Evolutionary conservation across 2,113 vertebrate genomes (phyloP).

Genomic region (Phaethornis superciliosus): DNA sequence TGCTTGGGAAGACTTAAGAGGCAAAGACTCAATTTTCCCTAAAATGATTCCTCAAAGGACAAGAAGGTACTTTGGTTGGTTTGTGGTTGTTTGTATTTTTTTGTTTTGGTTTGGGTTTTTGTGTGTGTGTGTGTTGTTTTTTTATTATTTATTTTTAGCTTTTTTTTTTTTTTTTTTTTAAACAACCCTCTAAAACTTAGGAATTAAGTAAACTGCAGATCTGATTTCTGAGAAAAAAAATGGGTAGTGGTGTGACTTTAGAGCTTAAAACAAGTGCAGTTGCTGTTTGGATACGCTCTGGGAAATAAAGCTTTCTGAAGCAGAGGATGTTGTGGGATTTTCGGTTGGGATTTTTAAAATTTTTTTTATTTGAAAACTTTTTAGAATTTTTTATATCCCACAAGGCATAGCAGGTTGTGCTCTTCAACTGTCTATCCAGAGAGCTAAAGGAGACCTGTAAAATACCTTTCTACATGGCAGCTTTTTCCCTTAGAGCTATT

Average conservation of each 20-base stretch:
- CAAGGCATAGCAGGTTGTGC: background rate
- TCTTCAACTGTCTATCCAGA: background rate
- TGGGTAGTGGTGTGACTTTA: background rate
- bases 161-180: too few relatives aligned
- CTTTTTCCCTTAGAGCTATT: background rate
- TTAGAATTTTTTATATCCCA: background rate
- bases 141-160: too few relatives aligned
- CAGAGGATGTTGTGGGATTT: background rate
- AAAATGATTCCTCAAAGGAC: background rate
- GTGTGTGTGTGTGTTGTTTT: background rate
- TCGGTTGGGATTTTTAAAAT: background rate
- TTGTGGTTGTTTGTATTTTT: background rate
- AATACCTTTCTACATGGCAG: background rate
- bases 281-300: background rate
- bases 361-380: background rate
- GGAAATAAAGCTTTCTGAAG: background rate
- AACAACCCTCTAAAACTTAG: background rate
- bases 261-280: background rate
- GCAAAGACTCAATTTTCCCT: background rate
- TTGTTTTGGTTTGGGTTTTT: background rate
- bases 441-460: background rate
- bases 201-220: background rate
- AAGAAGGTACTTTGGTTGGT: fast-evolving
- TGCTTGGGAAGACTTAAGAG: background rate
- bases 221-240: background rate